Evolutionary conservation across 2,888 invertebrate genomes (phyloP), one percentile per base, ranked within the genome.

Genomic region (Napeogenes inachia): DNA sequence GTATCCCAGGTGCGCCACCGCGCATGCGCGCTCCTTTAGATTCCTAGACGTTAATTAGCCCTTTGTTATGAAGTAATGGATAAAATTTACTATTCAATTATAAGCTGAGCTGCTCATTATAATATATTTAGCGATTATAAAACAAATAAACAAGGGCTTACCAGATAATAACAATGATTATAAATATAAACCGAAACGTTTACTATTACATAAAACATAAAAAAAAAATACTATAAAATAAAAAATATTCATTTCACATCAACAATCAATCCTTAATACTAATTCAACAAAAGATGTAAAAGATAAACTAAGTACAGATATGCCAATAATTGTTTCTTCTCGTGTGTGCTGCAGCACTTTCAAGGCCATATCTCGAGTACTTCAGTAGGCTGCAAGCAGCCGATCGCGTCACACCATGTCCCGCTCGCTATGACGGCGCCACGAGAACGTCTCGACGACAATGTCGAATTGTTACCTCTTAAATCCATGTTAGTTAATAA

Each of bases 401-500:
- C 75, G 66, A 80, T 79, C 81, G 66, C 70, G 68, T 63, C 75
- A 71, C 84, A 81, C 82, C 76, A 86, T 87, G 89, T 69, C 70
- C 71, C 63, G 71, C 77, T 72, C 80, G 83, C 80, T 68, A 89
- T 89, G 89, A 85, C 76, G 73, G 73, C 86, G 69, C 80, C 78
- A 79, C 85, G 85, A 76, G 85, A 84, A 60, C 79, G 82, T 65
- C 67, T 69, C 71, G 76, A 81, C 75, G 89, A 89, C 76, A 81
- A 81, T 64, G 86, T 87, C 74, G 91, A 88, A 77, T 85, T 86
- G 56, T 75, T 86, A 70, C 91, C 87, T 57, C 78, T 87, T 30
- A 91, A 90, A 73, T 89, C 87, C 64, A 91, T 87, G 50, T 74
- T 87, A 67, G 90, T 87, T 66, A 87, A 87, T 75, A 89, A 84